A percentile compares a stretch with the other conserved stretches of the same genome.
These are phyloP conservation scores for Gonocerus acuteangulatus DNA, from an alignment of 2,888 invertebrate genomes.

Conservation along the genomic window DNA sequence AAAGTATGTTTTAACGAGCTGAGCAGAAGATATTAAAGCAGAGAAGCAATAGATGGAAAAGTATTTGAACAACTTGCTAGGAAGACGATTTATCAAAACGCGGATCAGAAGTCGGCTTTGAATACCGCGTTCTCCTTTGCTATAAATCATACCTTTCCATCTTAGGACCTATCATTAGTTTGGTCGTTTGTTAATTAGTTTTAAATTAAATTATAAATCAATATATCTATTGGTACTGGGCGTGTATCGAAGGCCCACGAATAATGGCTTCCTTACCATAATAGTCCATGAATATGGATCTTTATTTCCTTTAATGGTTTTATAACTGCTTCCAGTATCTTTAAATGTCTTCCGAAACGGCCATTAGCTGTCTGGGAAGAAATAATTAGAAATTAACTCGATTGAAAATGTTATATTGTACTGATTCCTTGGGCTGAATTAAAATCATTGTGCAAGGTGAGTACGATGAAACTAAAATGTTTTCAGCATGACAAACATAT, in stretches of 20 bases:
- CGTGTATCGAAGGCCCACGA: background rate
- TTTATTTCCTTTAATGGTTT: background rate
- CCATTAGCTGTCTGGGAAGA: too few relatives aligned
- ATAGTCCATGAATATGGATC: background rate
- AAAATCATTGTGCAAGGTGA: too few relatives aligned
- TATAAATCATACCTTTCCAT: background rate
- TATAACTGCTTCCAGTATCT: background rate
- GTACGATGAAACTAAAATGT: too few relatives aligned
- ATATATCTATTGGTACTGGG: constrained; percentile 23
- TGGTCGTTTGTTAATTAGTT: constrained; percentile 35
- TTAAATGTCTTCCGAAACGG: too few relatives aligned
- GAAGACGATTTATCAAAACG: background rate
- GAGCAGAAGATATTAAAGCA: background rate
- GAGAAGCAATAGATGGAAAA: background rate
- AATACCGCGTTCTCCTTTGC: background rate
- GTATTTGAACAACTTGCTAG: background rate
- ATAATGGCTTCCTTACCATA: background rate
- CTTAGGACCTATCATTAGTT: constrained; percentile 16
- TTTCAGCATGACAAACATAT: too few relatives aligned
- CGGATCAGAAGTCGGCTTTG: background rate
- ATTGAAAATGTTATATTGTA: too few relatives aligned
- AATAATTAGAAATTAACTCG: too few relatives aligned
- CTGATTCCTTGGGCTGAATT: too few relatives aligned
- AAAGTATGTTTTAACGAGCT: background rate
- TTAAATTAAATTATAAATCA: constrained; percentile 39